phyloP scores from a whole-genome alignment of 37 sponge, comb jelly and placozoan species.

The Cladorhizidae sp. region DNA sequence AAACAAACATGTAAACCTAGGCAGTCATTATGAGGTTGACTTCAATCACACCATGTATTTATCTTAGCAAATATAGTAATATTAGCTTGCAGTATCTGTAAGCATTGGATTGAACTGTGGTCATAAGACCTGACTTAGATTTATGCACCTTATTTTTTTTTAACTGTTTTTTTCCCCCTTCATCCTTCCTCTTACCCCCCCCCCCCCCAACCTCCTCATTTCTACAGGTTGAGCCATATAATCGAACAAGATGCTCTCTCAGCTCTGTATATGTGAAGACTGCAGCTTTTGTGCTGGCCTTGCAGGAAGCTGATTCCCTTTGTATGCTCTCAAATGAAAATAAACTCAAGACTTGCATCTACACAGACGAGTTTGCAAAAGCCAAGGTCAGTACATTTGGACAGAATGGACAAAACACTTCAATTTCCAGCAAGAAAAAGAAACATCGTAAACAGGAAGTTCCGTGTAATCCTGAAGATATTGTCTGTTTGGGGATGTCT shows the following conservation, averaged over 20 bases:
- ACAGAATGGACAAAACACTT: background rate
- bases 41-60: too few relatives aligned
- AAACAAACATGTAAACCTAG: too few relatives aligned
- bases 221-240: constrained; percentile 37
- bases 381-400: background rate
- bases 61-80: too few relatives aligned
- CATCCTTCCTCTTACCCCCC: too few relatives aligned
- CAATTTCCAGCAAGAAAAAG: background rate
- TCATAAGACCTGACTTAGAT: too few relatives aligned
- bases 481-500: background rate
- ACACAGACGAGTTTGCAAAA: background rate
- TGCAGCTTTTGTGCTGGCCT: constrained; percentile 17
- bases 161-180: too few relatives aligned
- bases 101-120: too few relatives aligned
- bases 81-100: too few relatives aligned
- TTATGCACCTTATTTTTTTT: too few relatives aligned
- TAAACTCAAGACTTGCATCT: constrained; percentile 36
- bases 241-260: background rate
- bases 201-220: background rate
- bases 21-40: too few relatives aligned
- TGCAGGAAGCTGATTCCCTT: constrained; percentile 38
- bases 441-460: background rate
- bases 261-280: background rate
- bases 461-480: too few relatives aligned
- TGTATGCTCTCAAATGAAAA: background rate